phyloP scores from a whole-genome alignment of 2,797 vertebrate genomes.

The Danio tinwini region DNA sequence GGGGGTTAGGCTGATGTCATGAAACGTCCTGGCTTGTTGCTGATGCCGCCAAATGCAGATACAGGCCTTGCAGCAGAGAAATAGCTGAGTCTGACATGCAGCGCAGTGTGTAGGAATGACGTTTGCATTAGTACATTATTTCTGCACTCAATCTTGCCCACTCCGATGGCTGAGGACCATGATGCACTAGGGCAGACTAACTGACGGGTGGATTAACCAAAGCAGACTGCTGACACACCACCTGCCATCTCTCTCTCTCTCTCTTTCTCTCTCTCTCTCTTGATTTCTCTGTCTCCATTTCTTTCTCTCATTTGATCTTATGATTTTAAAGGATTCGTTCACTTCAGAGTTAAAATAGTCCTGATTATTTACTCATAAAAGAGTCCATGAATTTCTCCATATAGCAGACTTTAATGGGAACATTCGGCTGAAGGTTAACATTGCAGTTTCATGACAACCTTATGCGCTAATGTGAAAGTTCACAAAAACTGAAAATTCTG shows the following conservation, averaged over 20 bases:
- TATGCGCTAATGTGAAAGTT: too few relatives aligned
- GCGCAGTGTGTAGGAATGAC: slow-evolving; percentile 11
- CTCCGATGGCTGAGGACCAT: slow-evolving; percentile 24
- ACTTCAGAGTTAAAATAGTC: too few relatives aligned
- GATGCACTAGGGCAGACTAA: slow-evolving; percentile 16
- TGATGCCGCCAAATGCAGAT: neutral
- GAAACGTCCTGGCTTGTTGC: neutral
- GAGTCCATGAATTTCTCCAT: too few relatives aligned
- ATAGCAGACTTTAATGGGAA: too few relatives aligned
- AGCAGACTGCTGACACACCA: slow-evolving; percentile 38
- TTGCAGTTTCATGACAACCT: too few relatives aligned
- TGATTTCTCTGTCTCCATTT: neutral
- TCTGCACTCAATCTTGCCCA: slow-evolving; percentile 14
- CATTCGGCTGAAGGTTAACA: too few relatives aligned
- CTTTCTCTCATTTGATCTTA: neutral
- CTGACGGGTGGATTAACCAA: slow-evolving; percentile 34
- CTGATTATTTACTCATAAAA: neutral
- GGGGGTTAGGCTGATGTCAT: neutral
- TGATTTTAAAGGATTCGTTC: neutral
- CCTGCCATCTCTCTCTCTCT: slow-evolving; percentile 13
- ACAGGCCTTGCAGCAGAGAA: neutral
- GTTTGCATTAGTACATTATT: slow-evolving; percentile 39
- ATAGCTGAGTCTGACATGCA: slow-evolving; percentile 8
- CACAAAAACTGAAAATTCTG: too few relatives aligned
- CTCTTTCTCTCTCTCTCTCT: neutral